phyloP scores from a whole-genome alignment of 2,113 vertebrate genomes.

The Leptocoma aspasia region DNA sequence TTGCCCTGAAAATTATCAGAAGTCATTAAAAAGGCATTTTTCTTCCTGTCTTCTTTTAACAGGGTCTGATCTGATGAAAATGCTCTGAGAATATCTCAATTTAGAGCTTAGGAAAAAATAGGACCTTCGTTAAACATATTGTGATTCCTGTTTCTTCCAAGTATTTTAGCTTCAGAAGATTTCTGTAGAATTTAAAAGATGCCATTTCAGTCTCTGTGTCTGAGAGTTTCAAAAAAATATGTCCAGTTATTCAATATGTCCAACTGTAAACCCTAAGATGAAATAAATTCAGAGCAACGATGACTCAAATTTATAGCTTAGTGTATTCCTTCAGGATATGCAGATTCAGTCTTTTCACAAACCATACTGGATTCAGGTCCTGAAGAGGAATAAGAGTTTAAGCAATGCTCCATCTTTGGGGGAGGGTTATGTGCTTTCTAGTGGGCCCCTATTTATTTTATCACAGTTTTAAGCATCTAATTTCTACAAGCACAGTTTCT shows the following conservation, averaged over 20 bases:
- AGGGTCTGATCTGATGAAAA: background rate
- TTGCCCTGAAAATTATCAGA: background rate
- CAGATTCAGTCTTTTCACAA: background rate
- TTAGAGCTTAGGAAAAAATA: background rate
- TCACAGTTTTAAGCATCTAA: background rate
- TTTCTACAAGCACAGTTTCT: background rate
- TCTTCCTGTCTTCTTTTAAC: background rate
- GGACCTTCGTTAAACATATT: background rate
- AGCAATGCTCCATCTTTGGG: background rate
- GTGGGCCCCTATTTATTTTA: background rate
- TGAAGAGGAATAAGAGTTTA: background rate
- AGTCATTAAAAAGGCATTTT: background rate
- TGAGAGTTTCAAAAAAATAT: background rate
- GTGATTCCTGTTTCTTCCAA: background rate
- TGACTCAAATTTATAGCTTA: background rate
- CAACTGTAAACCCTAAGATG: background rate
- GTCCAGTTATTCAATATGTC: background rate
- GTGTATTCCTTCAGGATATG: background rate
- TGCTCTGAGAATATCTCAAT: background rate
- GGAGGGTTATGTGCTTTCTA: background rate
- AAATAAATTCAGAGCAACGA: background rate
- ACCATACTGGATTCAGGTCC: background rate
- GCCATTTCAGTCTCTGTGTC: background rate
- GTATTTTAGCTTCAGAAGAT: background rate
- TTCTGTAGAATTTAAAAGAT: background rate